A percentile compares a stretch with the other conserved stretches of the same genome.
phyloP scores from a whole-genome alignment of 2,797 vertebrate genomes.

The Arnoldichthys spilopterus region DNA sequence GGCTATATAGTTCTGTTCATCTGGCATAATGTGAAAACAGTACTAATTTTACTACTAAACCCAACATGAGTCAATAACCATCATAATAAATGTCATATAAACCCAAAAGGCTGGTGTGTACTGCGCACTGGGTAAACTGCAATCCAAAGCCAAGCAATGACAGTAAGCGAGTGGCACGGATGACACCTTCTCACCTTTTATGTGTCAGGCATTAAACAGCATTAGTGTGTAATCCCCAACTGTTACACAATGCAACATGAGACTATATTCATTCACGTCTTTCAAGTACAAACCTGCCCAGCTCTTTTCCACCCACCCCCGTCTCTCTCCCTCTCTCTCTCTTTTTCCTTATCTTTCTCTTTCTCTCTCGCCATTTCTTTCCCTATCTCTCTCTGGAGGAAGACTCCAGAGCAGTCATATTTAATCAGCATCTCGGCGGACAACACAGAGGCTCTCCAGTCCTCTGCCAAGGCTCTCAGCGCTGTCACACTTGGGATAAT shows the following conservation, averaged over 20 bases:
- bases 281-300: constrained; percentile 73
- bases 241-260: constrained; percentile 74
- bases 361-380: constrained; percentile 26
- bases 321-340: constrained; percentile 11
- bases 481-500: constrained; percentile 71
- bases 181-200: constrained; percentile 51
- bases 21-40: background rate
- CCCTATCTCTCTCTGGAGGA: constrained; percentile 53
- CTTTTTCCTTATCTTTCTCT: constrained; percentile 18
- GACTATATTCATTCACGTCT: constrained; percentile 65
- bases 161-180: constrained; percentile 45
- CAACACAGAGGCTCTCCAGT: constrained; percentile 66
- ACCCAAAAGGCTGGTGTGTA: background rate
- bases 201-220: constrained; percentile 58
- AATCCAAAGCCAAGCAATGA: constrained; percentile 31
- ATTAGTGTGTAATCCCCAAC: constrained; percentile 67
- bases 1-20: background rate
- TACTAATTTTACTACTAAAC: background rate
- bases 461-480: constrained; percentile 47
- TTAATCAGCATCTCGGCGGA: constrained; percentile 76
- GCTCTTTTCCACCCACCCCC: constrained; percentile 12
- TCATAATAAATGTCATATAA: constrained; percentile 30
- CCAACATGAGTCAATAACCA: background rate
- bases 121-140: constrained; percentile 30
- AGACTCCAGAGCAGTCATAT: constrained; percentile 71